These are phyloP conservation scores for Poliocrania exsul DNA, from an alignment of 2,797 vertebrate species.

Conservation along the genomic window DNA sequence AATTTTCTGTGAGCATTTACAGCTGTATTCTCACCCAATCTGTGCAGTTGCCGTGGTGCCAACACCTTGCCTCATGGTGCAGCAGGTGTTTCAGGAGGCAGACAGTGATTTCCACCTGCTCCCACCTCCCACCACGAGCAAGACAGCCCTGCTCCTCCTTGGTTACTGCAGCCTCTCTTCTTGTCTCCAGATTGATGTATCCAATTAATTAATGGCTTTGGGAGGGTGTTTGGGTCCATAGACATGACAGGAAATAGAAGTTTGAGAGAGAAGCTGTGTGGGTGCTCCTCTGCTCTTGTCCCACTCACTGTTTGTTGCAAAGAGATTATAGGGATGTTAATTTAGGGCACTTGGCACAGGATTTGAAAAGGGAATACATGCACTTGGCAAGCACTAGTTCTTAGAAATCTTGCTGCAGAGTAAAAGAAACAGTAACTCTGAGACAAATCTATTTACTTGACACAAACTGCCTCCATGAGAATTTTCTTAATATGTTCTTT, in stretches of 20 bases:
- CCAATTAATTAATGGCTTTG: neutral
- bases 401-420: neutral
- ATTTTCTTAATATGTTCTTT: neutral
- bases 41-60: neutral
- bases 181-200: neutral
- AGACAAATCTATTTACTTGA: neutral
- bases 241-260: neutral
- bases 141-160: neutral
- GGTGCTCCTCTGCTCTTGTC: neutral
- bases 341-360: neutral
- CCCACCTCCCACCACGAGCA: fast-evolving
- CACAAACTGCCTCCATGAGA: neutral
- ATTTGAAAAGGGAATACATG: neutral
- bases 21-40: neutral
- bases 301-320: neutral
- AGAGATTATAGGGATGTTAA: neutral
- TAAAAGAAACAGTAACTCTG: neutral
- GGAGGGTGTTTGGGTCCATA: neutral
- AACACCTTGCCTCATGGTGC: neutral
- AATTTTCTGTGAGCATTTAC: neutral
- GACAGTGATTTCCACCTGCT: neutral
- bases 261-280: neutral
- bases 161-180: neutral
- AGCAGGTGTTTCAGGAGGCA: neutral
- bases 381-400: neutral